Conservation (phyloP, 1,140 invertebrate species). For the Trichoplusia ni region DNA sequence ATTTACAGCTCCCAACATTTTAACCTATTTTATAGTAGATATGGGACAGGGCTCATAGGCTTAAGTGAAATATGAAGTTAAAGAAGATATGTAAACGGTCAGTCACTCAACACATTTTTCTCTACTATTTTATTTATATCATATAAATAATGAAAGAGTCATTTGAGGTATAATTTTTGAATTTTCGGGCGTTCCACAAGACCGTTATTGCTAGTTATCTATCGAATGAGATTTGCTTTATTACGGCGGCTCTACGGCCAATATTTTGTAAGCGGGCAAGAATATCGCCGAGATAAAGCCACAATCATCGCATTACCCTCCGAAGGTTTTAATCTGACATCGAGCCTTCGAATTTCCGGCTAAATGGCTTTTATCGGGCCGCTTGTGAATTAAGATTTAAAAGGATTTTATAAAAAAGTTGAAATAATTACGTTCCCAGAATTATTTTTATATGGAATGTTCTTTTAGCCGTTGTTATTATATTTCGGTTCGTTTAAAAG, state of each 20-base stretch:
- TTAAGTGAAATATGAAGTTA: too few species aligned
- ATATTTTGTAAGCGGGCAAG: constrained; percentile 3
- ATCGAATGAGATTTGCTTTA: constrained; percentile 2
- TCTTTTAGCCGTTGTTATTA: too few species aligned
- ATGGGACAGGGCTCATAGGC: too few species aligned
- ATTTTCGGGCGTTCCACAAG: neutral
- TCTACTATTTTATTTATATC: too few species aligned
- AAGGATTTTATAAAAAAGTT: neutral
- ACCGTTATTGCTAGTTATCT: neutral
- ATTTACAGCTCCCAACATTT: too few species aligned
- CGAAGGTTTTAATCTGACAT: constrained; percentile 31
- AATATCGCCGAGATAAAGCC: constrained; percentile 19
- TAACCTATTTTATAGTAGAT: too few species aligned
- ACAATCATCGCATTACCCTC: constrained; percentile 24
- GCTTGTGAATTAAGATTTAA: constrained; percentile 25
- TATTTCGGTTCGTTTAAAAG: too few species aligned
- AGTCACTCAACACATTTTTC: too few species aligned
- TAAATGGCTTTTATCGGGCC: constrained; percentile 44
- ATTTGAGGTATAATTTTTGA: neutral
- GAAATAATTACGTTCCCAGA: too few species aligned
- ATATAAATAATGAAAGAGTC: too few species aligned
- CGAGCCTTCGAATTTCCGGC: constrained; percentile 47
- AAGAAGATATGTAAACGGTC: too few species aligned
- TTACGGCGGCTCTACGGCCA: neutral
- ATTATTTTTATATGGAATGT: too few species aligned